Evolutionary conservation across 2,113 vertebrate species (phyloP).

Genomic region (Tyrannus savana): DNA sequence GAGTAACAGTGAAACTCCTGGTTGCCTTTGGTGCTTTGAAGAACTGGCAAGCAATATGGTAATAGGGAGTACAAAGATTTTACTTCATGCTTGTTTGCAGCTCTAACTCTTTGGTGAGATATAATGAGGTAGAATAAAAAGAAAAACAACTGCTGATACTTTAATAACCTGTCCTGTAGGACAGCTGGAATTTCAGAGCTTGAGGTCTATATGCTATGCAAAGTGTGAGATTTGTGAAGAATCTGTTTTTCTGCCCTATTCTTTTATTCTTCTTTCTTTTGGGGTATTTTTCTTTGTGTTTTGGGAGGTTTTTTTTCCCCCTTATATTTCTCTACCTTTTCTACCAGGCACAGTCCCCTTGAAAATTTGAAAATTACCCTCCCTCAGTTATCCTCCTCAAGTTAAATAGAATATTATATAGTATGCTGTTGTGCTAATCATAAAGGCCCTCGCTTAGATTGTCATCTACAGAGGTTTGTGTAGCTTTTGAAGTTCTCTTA

Average conservation of each 20-base stretch:
- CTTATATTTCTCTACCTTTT: not conserved
- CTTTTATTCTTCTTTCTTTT: not conserved
- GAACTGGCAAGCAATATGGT: not conserved
- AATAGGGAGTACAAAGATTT: not conserved
- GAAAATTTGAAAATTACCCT: not conserved
- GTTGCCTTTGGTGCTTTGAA: constrained; percentile 22
- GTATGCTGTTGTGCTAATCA: not conserved
- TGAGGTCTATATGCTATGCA: not conserved
- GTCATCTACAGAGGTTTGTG: not conserved
- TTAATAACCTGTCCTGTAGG: constrained; percentile 31
- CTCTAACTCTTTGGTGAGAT: not conserved
- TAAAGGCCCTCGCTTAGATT: not conserved
- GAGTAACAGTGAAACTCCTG: not conserved
- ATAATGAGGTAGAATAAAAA: constrained; percentile 4
- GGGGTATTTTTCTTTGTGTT: not conserved
- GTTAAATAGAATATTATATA: not conserved
- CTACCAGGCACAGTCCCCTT: not conserved
- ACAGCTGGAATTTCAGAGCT: not conserved
- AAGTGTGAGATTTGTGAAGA: not conserved
- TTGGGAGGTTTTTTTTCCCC: too few species aligned
- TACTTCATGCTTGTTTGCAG: not conserved
- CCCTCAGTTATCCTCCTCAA: not conserved
- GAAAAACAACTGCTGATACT: constrained; percentile 4
- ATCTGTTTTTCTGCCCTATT: not conserved
- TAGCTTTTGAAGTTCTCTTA: constrained; percentile 33